phyloP scores from a whole-genome alignment of 2,888 invertebrate species.

The Dastarcus helophoroides region DNA sequence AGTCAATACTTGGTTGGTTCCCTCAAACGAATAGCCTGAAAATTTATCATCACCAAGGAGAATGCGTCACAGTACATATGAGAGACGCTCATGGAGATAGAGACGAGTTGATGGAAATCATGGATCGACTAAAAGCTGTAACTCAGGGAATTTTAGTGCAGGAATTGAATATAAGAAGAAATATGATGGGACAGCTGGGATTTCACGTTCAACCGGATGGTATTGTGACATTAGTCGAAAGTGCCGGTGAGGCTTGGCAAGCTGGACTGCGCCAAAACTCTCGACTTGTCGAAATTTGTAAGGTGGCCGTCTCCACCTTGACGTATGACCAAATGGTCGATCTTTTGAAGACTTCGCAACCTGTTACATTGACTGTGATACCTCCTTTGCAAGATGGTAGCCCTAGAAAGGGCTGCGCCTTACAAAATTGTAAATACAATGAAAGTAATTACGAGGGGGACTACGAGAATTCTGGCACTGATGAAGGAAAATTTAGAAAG shows the following conservation, averaged over 20 bases:
- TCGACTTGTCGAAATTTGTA: constrained; percentile 64
- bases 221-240: constrained; percentile 87
- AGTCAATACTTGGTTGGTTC: constrained; percentile 59
- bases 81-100: constrained; percentile 56
- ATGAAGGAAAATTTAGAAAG: constrained; percentile 37
- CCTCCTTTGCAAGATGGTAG: constrained; percentile 60
- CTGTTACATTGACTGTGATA: constrained; percentile 74
- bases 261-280: constrained; percentile 86
- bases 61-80: constrained; percentile 74
- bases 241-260: constrained; percentile 55
- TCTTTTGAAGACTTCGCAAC: constrained; percentile 75
- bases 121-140: constrained; percentile 68
- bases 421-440: constrained; percentile 53
- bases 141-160: constrained; percentile 66
- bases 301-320: constrained; percentile 75
- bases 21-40: constrained; percentile 52
- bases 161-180: constrained; percentile 71
- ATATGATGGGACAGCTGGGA: constrained; percentile 73
- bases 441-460: constrained; percentile 51
- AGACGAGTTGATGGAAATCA: constrained; percentile 62
- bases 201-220: constrained; percentile 90
- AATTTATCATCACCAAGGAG: constrained; percentile 88
- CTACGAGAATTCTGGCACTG: constrained; percentile 48
- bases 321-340: constrained; percentile 90
- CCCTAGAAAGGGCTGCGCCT: constrained; percentile 54